Evolutionary conservation across 2,888 invertebrate genomes (phyloP).

Genomic region (Cordilura impudica): DNA sequence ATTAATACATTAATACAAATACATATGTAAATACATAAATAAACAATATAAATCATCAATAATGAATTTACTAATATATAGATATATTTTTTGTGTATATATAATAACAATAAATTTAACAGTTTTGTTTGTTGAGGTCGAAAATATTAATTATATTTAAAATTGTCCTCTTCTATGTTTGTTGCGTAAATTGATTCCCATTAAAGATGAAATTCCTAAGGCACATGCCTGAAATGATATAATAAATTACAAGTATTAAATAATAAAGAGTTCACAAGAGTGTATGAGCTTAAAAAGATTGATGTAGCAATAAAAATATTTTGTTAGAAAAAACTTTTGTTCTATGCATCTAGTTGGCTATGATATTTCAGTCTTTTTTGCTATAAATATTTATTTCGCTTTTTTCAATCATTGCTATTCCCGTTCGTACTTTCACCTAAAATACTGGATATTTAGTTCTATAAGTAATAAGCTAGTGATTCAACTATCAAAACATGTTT

Average conservation of each 20-base stretch:
- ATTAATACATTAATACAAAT: conserved; percentile 35
- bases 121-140: conserved; percentile 5
- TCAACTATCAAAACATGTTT: too few species aligned
- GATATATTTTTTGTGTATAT: conserved; percentile 41
- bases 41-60: conserved; percentile 12
- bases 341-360: too few species aligned
- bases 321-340: too few species aligned
- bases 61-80: conserved; percentile 28
- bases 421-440: too few species aligned
- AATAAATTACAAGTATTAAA: neutral
- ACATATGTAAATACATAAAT: conserved; percentile 25
- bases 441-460: too few species aligned
- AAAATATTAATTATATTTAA: conserved; percentile 37
- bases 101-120: conserved; percentile 50
- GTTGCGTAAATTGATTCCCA: conserved; percentile 72
- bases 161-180: conserved; percentile 70
- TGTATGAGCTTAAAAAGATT: too few species aligned
- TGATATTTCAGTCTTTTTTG: too few species aligned
- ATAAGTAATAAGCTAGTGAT: too few species aligned
- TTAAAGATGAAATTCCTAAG: conserved; percentile 69
- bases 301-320: too few species aligned
- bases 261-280: too few species aligned
- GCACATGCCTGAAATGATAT: conserved; percentile 66
- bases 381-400: too few species aligned
- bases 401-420: too few species aligned